Evolutionary conservation across 2,113 vertebrate genomes (phyloP).

Genomic region (Etheostoma cragini): DNA sequence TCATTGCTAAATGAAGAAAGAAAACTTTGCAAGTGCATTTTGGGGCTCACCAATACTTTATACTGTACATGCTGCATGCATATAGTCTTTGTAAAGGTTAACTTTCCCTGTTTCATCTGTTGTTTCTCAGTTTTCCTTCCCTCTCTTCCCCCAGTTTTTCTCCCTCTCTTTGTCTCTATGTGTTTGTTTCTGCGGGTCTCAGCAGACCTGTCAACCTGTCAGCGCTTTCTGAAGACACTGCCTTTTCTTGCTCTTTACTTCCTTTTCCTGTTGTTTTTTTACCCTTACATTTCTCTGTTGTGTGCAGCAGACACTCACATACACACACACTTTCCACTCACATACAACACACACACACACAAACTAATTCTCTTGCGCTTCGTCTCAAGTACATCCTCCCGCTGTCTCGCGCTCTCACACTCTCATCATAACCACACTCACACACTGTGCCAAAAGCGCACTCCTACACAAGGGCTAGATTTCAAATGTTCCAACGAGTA

Average conservation of each 20-base stretch:
- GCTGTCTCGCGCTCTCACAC: conserved; percentile 64
- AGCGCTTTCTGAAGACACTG: conserved; percentile 61
- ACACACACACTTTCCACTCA: background rate
- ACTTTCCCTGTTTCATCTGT: conserved; percentile 7
- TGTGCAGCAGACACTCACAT: conserved; percentile 22
- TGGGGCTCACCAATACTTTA: background rate
- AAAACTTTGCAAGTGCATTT: background rate
- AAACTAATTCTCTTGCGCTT: conserved; percentile 56
- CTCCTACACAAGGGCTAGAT: conserved; percentile 65
- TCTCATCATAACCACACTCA: conserved; percentile 16
- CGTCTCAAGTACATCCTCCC: conserved; percentile 73
- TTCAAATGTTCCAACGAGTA: conserved; percentile 63
- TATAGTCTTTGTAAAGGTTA: background rate
- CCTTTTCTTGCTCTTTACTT: conserved; percentile 62
- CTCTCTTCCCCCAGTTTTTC: background rate
- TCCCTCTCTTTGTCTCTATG: conserved; percentile 34
- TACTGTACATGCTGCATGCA: background rate
- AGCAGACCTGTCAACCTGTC: conserved; percentile 80
- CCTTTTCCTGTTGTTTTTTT: conserved; percentile 56
- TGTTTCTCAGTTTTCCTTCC: background rate
- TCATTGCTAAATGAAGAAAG: background rate
- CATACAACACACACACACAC: conserved; percentile 1
- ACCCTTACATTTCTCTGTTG: conserved; percentile 12
- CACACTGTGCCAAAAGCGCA: conserved; percentile 51
- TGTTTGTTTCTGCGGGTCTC: conserved; percentile 70